A percentile compares a stretch with the other conserved stretches of the same genome.
Evolutionary conservation across 2,113 vertebrate species (phyloP).

Genomic region (Poicephalus gulielmi): DNA sequence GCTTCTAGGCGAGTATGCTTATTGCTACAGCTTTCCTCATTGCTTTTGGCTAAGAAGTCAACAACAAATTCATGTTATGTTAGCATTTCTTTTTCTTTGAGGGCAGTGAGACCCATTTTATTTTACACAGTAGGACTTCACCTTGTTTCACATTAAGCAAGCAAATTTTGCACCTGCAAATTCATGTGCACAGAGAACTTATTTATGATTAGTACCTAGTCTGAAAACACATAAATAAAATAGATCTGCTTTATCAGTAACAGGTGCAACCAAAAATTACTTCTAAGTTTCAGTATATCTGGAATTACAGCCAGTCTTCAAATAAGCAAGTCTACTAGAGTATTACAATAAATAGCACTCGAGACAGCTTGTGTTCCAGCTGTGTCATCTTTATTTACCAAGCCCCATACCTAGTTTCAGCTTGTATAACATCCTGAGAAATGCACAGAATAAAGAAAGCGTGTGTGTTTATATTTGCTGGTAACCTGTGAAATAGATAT

Average conservation of each 20-base stretch:
- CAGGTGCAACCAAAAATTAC: background rate
- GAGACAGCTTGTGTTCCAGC: background rate
- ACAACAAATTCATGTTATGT: background rate
- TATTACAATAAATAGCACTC: background rate
- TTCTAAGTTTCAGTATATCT: background rate
- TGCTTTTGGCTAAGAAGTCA: background rate
- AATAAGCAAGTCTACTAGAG: background rate
- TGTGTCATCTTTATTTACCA: background rate
- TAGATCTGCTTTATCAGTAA: background rate
- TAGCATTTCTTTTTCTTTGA: background rate
- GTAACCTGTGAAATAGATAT: background rate
- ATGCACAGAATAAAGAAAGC: background rate
- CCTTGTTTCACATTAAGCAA: background rate
- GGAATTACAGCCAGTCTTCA: background rate
- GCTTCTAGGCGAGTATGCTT: background rate
- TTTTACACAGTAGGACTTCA: background rate
- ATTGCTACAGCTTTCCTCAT: background rate
- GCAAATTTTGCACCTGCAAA: background rate
- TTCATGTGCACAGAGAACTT: background rate
- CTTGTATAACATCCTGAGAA: background rate
- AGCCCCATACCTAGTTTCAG: background rate
- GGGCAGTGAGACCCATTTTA: background rate
- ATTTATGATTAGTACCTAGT: background rate
- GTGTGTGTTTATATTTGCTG: background rate
- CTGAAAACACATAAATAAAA: background rate